These are phyloP conservation scores for Cotesia glomerata DNA, from an alignment of 1,140 invertebrate genomes.

Conservation along the genomic window DNA sequence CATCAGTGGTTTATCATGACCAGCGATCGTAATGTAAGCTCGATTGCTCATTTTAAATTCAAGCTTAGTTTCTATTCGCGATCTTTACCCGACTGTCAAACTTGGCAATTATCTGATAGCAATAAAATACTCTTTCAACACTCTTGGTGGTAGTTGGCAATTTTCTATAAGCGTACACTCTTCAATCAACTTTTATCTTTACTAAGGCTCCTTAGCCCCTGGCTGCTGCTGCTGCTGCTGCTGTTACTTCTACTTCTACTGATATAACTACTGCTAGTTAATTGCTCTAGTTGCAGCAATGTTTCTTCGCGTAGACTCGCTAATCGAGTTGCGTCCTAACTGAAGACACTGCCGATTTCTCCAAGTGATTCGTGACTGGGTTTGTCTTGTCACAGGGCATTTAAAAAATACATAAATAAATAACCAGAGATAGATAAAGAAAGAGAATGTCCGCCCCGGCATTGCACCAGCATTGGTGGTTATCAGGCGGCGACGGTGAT, in stretches of 20 bases:
- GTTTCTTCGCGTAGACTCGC: constrained; percentile 20
- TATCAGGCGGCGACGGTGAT: neutral
- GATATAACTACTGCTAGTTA: constrained; percentile 13
- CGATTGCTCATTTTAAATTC: no score
- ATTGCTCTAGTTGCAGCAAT: constrained; percentile 29
- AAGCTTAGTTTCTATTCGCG: no score
- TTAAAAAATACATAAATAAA: neutral
- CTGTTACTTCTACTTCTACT: neutral
- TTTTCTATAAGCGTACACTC: no score
- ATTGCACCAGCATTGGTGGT: neutral
- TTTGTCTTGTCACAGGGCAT: no score
- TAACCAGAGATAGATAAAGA: neutral
- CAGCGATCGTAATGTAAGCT: no score
- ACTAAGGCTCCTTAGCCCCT: neutral
- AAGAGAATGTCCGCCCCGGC: constrained; percentile 6
- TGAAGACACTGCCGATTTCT: constrained; percentile 22
- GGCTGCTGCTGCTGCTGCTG: neutral
- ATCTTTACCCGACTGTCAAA: no score
- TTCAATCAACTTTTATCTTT: no score
- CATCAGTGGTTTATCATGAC: neutral
- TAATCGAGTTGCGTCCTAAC: constrained; percentile 24
- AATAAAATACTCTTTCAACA: no score
- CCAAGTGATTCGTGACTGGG: constrained; percentile 14
- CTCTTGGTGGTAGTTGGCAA: no score
- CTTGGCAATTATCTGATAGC: no score